Conservation (phyloP, 2,797 vertebrate genomes). For the Pelobates cultripes region DNA sequence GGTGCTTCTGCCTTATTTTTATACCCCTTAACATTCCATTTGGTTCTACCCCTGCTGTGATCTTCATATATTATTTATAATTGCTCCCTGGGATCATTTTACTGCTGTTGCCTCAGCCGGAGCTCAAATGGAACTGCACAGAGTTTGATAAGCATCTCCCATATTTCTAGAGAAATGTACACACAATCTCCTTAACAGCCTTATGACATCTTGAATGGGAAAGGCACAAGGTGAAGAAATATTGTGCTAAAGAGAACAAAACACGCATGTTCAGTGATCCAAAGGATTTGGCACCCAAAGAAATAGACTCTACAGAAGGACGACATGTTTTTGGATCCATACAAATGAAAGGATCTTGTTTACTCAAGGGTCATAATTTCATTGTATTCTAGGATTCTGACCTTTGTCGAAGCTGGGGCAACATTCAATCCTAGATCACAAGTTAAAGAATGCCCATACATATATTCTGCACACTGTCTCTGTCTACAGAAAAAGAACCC, state of each 20-base stretch:
- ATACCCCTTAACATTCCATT: background rate
- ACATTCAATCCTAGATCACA: background rate
- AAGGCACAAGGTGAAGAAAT: constrained; percentile 4
- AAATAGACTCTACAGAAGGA: background rate
- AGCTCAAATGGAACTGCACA: constrained; percentile 19
- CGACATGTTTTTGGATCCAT: constrained; percentile 9
- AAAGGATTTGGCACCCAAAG: background rate
- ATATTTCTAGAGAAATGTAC: constrained; percentile 8
- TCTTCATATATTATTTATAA: constrained; percentile 55
- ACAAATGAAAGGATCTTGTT: background rate
- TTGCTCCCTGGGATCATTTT: constrained; percentile 39
- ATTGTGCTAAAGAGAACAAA: background rate
- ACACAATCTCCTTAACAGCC: background rate
- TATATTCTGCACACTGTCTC: constrained; percentile 94
- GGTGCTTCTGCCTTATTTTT: constrained; percentile 15
- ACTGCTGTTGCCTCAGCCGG: constrained; percentile 30
- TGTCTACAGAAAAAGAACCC: constrained; percentile 82
- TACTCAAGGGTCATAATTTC: background rate
- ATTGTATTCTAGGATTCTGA: background rate
- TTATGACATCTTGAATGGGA: background rate
- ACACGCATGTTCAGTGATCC: background rate
- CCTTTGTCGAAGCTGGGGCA: constrained; percentile 6
- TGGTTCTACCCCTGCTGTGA: constrained; percentile 22
- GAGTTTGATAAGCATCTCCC: constrained; percentile 25
- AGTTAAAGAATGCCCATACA: constrained; percentile 82